Evolutionary conservation across 2,797 vertebrate species (phyloP).

Genomic region (Sandelia bainsii): DNA sequence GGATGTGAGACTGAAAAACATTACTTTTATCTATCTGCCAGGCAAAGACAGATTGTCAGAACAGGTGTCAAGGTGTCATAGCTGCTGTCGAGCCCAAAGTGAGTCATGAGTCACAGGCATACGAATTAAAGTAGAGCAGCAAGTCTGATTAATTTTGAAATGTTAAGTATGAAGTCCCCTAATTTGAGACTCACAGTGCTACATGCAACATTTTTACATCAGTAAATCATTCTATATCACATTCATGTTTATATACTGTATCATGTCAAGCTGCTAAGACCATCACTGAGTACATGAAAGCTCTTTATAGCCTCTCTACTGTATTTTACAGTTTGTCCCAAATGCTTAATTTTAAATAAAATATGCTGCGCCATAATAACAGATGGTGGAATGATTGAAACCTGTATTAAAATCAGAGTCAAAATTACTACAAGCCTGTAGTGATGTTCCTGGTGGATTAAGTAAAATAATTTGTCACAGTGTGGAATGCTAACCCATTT

Average conservation of each 20-base stretch:
- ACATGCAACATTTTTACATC: slow-evolving; percentile 23
- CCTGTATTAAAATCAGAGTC: too few species aligned
- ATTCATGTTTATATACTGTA: background rate
- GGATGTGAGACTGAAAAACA: slow-evolving; percentile 49
- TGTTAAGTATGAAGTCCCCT: slow-evolving; percentile 18
- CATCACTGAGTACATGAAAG: background rate
- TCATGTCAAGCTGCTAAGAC: background rate
- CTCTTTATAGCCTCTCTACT: background rate
- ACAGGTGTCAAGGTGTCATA: slow-evolving; percentile 58
- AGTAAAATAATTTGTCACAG: background rate
- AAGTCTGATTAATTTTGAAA: slow-evolving; percentile 44
- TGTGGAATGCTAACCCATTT: too few species aligned
- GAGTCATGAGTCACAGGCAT: slow-evolving; percentile 53
- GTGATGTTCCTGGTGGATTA: background rate
- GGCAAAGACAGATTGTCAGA: slow-evolving; percentile 57
- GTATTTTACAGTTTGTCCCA: background rate
- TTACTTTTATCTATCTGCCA: slow-evolving; percentile 59
- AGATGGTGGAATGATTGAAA: background rate
- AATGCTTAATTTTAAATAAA: background rate
- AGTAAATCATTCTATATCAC: slow-evolving; percentile 25
- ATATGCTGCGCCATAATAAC: background rate
- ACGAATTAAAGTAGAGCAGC: slow-evolving; percentile 47
- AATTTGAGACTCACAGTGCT: slow-evolving; percentile 36
- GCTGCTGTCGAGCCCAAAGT: slow-evolving; percentile 49
- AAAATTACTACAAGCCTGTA: background rate